Percentiles rank a stretch among this genome's conserved stretches.
phyloP scores from a whole-genome alignment of 2,797 vertebrate species.

The Tadarida brasiliensis region DNA sequence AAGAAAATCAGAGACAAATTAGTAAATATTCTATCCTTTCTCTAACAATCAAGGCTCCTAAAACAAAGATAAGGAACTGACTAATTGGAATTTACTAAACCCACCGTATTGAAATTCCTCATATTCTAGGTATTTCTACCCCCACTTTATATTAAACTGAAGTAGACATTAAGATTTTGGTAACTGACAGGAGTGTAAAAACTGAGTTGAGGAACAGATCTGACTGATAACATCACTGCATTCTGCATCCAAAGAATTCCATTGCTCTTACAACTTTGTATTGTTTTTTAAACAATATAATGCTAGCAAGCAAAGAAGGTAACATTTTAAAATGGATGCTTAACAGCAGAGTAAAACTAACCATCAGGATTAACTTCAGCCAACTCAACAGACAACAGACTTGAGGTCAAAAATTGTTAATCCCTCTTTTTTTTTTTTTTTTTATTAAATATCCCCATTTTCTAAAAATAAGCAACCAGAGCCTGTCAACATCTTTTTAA shows the following conservation, averaged over 20 bases:
- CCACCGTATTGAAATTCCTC: neutral
- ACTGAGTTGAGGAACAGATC: neutral
- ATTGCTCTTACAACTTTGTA: conserved; percentile 27
- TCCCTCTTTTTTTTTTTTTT: conserved; percentile 59
- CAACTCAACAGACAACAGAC: conserved; percentile 66
- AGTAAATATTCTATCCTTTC: neutral
- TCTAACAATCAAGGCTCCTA: conserved; percentile 14
- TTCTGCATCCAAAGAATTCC: conserved; percentile 34
- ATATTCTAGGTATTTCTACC: conserved; percentile 38
- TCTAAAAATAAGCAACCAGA: conserved; percentile 78
- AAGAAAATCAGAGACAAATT: conserved; percentile 27
- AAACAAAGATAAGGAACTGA: conserved; percentile 15
- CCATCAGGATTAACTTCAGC: conserved; percentile 57
- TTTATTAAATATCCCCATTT: conserved; percentile 76
- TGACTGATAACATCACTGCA: neutral
- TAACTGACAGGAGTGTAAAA: conserved; percentile 5
- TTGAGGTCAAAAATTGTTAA: conserved; percentile 70
- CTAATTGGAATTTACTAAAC: conserved; percentile 17
- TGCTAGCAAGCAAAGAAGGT: neutral
- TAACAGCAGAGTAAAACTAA: conserved; percentile 31
- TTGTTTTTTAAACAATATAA: conserved; percentile 38
- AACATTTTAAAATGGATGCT: conserved; percentile 50
- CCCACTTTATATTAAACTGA: conserved; percentile 47
- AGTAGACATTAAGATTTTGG: neutral
- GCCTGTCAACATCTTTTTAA: conserved; percentile 68